These are phyloP conservation scores for Nestor notabilis DNA, from an alignment of 2,113 vertebrate genomes.

Conservation along the genomic window DNA sequence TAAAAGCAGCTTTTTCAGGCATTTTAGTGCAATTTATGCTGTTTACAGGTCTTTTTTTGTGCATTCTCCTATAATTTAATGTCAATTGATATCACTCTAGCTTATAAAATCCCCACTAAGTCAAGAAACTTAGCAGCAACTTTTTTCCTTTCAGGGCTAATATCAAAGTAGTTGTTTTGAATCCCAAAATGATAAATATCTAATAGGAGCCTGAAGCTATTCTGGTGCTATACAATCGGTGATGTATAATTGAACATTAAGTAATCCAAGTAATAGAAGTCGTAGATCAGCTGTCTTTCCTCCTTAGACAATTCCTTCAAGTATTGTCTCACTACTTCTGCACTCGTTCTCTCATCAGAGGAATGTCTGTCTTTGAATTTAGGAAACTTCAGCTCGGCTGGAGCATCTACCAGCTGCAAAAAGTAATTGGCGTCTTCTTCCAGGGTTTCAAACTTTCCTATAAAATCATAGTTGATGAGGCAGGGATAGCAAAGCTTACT, in stretches of 20 bases:
- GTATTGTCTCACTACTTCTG: slow-evolving; percentile 77
- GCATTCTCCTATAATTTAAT: slow-evolving; percentile 53
- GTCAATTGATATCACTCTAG: slow-evolving; percentile 44
- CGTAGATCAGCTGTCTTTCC: slow-evolving; percentile 73
- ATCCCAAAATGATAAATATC: slow-evolving; percentile 20
- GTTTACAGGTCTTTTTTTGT: slow-evolving; percentile 49
- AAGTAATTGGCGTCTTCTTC: slow-evolving; percentile 80
- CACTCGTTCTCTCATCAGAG: slow-evolving; percentile 77
- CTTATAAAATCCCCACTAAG: slow-evolving; percentile 42
- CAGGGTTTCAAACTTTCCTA: slow-evolving; percentile 81
- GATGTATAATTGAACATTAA: slow-evolving; percentile 85
- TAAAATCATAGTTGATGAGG: slow-evolving; percentile 78
- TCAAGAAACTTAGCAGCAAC: slow-evolving; percentile 56
- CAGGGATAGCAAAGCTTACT: slow-evolving; percentile 81
- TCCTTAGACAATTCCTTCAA: slow-evolving; percentile 69
- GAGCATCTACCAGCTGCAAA: slow-evolving; percentile 77
- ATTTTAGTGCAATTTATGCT: slow-evolving; percentile 66
- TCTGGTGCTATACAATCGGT: slow-evolving; percentile 58
- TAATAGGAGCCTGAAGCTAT: slow-evolving; percentile 37
- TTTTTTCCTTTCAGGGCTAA: slow-evolving; percentile 40
- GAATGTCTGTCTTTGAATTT: slow-evolving; percentile 83
- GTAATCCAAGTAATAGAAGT: slow-evolving; percentile 83
- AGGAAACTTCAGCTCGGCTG: slow-evolving; percentile 73
- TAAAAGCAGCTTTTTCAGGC: slow-evolving; percentile 62
- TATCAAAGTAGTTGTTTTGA: slow-evolving; percentile 51